A percentile compares a stretch with the other conserved stretches of the same genome.
phyloP scores from a whole-genome alignment of 2,113 vertebrate genomes.

The Hucho hucho region DNA sequence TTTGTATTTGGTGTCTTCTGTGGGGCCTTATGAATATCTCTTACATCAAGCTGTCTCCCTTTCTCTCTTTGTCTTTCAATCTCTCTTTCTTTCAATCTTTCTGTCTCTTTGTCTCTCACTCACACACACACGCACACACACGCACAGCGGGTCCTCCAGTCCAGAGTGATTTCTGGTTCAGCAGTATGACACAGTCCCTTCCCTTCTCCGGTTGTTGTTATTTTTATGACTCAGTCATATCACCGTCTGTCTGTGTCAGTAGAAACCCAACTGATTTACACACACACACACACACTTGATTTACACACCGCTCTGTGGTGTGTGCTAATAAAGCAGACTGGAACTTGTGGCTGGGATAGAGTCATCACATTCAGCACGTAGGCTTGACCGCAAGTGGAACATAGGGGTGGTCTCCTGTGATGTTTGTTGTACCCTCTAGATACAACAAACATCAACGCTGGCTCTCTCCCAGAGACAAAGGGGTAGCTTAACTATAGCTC shows the following conservation, averaged over 20 bases:
- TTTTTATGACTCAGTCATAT: background rate
- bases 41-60: too few relatives aligned
- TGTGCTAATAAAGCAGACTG: background rate
- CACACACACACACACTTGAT: too few relatives aligned
- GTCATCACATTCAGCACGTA: slow-evolving; percentile 38
- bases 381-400: slow-evolving; percentile 1
- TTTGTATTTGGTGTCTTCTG: too few relatives aligned
- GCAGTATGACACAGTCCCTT: slow-evolving; percentile 44
- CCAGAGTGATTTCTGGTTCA: slow-evolving; percentile 32
- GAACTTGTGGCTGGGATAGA: slow-evolving; percentile 28
- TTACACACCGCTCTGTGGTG: too few relatives aligned
- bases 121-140: background rate
- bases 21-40: too few relatives aligned
- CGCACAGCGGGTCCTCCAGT: background rate
- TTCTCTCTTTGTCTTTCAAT: too few relatives aligned
- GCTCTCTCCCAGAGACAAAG: background rate
- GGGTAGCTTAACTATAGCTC: background rate
- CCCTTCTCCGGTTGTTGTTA: slow-evolving; percentile 4
- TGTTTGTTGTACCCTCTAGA: slow-evolving; percentile 15
- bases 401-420: background rate
- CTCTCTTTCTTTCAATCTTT: too few relatives aligned
- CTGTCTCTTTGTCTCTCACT: background rate
- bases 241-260: background rate
- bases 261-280: too few relatives aligned
- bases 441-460: background rate